Percentiles rank a stretch among this genome's conserved stretches.
Conservation (phyloP, 2,888 invertebrate genomes). For the Lepidocyrtoides sp. region DNA sequence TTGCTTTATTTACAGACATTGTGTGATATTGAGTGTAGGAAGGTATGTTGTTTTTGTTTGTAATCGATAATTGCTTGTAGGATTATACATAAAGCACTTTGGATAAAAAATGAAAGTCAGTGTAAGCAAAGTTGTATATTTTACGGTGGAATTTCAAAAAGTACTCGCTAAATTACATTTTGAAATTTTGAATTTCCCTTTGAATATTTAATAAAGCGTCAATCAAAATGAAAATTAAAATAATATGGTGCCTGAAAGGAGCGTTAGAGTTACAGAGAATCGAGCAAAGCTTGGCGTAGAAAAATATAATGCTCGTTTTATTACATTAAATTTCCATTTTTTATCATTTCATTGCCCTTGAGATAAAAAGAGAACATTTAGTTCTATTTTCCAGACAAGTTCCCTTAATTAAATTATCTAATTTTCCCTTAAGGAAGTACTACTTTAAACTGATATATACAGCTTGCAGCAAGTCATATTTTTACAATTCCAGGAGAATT, state of each 20-base stretch:
- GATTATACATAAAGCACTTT: not conserved
- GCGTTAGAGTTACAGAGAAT: no score
- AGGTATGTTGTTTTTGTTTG: not conserved
- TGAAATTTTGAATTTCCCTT: not conserved
- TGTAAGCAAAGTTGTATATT: no score
- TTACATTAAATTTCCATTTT: slow-evolving; percentile 2
- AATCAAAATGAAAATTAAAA: no score
- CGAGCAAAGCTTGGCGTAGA: no score
- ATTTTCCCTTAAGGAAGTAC: slow-evolving; percentile 33
- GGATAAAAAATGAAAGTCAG: not conserved
- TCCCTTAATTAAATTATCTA: slow-evolving; percentile 66
- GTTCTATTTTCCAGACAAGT: slow-evolving; percentile 25
- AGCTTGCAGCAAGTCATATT: not conserved
- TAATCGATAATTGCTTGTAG: slow-evolving; percentile 3
- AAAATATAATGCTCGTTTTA: not conserved
- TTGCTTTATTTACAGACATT: not conserved
- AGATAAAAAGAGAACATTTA: slow-evolving; percentile 8
- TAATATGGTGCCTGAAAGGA: no score
- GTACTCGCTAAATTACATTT: not conserved
- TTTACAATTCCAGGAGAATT: slow-evolving; percentile 8
- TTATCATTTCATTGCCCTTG: slow-evolving; percentile 39
- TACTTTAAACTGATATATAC: not conserved
- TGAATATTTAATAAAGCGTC: not conserved
- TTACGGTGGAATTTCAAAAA: not conserved
- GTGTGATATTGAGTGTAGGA: not conserved